Conservation (phyloP, 2,113 vertebrate species). For the Petaurus breviceps region DNA sequence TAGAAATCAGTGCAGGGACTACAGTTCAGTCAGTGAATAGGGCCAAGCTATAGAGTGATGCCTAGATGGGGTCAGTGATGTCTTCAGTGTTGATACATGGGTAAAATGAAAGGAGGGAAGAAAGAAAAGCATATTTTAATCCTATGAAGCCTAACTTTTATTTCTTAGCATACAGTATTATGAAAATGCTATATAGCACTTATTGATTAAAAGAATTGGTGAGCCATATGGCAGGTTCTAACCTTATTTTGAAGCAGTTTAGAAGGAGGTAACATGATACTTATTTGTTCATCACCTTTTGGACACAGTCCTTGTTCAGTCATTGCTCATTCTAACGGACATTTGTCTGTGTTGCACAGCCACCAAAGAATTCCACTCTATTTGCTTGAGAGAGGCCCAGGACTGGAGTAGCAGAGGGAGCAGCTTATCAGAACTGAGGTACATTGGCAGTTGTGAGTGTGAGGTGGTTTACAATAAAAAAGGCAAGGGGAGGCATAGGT, state of each 20-base stretch:
- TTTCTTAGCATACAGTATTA: neutral
- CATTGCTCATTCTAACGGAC: neutral
- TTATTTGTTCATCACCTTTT: neutral
- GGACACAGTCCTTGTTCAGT: neutral
- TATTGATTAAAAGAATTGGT: neutral
- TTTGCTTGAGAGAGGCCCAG: neutral
- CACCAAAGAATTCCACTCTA: neutral
- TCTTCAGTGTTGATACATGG: neutral
- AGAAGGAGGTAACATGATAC: neutral
- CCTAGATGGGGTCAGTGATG: neutral
- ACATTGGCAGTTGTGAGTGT: neutral
- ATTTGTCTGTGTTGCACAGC: neutral
- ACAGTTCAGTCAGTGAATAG: neutral
- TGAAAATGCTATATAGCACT: neutral
- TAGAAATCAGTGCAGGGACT: neutral
- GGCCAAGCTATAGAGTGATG: neutral
- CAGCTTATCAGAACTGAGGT: neutral
- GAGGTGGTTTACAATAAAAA: constrained; percentile 14
- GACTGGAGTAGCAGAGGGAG: neutral
- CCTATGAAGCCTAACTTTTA: neutral
- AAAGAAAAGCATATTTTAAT: neutral
- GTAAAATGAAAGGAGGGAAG: neutral
- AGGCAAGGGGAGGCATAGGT: neutral
- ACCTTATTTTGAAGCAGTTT: neutral
- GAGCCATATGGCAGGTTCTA: neutral